Evolutionary conservation across 2,113 vertebrate species (phyloP).

Genomic region (Gambusia affinis): DNA sequence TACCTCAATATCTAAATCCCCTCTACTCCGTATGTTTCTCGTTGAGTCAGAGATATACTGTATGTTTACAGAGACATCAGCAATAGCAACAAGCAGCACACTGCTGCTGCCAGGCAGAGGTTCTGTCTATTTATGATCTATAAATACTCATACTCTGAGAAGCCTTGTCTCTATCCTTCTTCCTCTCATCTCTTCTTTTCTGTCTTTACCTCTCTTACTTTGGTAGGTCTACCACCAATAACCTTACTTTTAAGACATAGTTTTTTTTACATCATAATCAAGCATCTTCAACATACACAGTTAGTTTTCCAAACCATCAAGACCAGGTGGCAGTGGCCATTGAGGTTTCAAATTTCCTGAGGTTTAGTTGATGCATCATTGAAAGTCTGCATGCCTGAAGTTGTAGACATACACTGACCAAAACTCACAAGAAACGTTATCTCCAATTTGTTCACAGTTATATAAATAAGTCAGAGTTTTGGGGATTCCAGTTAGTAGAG

Average conservation of each 20-base stretch:
- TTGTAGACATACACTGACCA: not conserved
- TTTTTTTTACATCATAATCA: slow-evolving; percentile 11
- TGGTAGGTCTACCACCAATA: slow-evolving; percentile 50
- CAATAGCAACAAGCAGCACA: slow-evolving; percentile 53
- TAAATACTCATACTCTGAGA: slow-evolving; percentile 70
- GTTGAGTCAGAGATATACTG: slow-evolving; percentile 43
- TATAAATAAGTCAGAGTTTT: too few relatives aligned
- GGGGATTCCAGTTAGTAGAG: too few relatives aligned
- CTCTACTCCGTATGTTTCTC: slow-evolving; percentile 44
- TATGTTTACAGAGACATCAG: slow-evolving; percentile 54
- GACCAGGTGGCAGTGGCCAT: not conserved
- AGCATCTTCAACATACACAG: too few relatives aligned
- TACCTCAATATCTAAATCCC: slow-evolving; percentile 41
- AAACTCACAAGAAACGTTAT: not conserved
- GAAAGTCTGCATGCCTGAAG: not conserved
- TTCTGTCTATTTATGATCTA: slow-evolving; percentile 72
- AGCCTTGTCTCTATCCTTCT: slow-evolving; percentile 52
- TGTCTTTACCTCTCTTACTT: slow-evolving; percentile 29
- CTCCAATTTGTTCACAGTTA: too few relatives aligned
- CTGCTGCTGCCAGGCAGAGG: slow-evolving; percentile 68
- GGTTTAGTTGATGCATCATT: not conserved
- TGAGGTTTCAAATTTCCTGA: not conserved
- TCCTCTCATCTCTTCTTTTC: slow-evolving; percentile 21
- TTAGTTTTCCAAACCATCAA: too few relatives aligned
- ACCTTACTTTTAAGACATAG: slow-evolving; percentile 48